These are phyloP conservation scores for Scolopax mira DNA, from an alignment of 2,113 vertebrate genomes.

Conservation along the genomic window DNA sequence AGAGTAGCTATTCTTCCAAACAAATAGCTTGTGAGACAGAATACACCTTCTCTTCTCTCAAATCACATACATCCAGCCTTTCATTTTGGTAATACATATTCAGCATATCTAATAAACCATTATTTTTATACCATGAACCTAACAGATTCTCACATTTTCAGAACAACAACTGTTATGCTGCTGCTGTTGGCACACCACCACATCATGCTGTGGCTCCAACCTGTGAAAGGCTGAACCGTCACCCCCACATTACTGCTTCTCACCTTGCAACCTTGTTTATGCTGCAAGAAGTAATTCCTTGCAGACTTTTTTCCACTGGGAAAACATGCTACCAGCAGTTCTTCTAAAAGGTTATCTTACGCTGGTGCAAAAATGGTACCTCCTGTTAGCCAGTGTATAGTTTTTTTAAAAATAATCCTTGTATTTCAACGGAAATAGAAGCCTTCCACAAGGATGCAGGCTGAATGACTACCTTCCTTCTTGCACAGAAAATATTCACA, in stretches of 20 bases:
- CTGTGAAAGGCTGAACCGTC: background rate
- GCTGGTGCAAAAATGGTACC: background rate
- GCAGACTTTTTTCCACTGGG: fast-evolving
- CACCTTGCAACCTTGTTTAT: background rate
- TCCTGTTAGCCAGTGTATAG: background rate
- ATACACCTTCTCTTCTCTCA: background rate
- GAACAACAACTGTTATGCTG: background rate
- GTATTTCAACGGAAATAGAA: background rate
- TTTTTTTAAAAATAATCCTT: background rate
- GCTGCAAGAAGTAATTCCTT: background rate
- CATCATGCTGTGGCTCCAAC: background rate
- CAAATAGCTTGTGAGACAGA: background rate
- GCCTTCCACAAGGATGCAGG: background rate
- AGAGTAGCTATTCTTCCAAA: background rate
- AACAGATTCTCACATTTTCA: background rate
- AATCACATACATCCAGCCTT: background rate
- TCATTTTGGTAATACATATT: background rate
- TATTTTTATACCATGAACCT: background rate
- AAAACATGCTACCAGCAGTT: background rate
- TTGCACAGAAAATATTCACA: background rate
- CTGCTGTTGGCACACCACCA: background rate
- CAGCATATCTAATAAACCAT: no score
- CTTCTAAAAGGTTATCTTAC: background rate
- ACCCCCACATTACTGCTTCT: fast-evolving
- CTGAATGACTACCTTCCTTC: background rate